These are phyloP conservation scores for Sinocyclocheilus anshuiensis DNA, from an alignment of 2,113 vertebrate species.

Conservation along the genomic window DNA sequence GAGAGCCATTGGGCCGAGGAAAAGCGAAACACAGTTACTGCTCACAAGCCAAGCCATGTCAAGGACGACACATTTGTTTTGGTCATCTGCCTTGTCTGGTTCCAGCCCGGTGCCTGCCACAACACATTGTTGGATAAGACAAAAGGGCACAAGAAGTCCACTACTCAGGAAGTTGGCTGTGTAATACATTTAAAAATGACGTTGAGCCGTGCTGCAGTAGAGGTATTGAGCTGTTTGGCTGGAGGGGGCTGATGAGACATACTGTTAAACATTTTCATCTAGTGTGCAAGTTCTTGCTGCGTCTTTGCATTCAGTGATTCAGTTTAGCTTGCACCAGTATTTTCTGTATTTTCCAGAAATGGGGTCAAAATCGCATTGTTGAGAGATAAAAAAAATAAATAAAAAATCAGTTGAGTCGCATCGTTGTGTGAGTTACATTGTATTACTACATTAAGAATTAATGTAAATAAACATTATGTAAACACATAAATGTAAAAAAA, in stretches of 20 bases:
- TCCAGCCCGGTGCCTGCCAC: conserved; percentile 20
- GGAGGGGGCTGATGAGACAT: not conserved
- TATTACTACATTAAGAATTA: not conserved
- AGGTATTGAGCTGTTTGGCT: not conserved
- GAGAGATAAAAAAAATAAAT: not conserved
- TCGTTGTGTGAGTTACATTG: not conserved
- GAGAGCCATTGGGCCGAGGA: conserved; percentile 10
- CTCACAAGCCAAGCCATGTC: conserved; percentile 43
- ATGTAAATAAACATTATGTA: too few species aligned
- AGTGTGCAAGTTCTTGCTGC: not conserved
- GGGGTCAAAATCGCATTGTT: not conserved
- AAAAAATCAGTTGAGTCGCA: too few species aligned
- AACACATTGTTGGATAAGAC: conserved; percentile 10
- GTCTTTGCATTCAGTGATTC: not conserved
- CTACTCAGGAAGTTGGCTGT: not conserved
- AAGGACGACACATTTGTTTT: conserved; percentile 35
- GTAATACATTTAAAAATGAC: not conserved
- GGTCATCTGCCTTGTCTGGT: conserved; percentile 15
- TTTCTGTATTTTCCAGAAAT: not conserved
- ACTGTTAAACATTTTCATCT: not conserved
- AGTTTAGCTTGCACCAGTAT: not conserved
- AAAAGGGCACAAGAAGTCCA: not conserved
- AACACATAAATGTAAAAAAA: too few species aligned
- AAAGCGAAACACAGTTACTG: conserved; percentile 1
- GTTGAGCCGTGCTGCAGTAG: not conserved